Evolutionary conservation across 2,888 invertebrate species (phyloP).

Genomic region (Pseudococcus jackbeardsleyi): DNA sequence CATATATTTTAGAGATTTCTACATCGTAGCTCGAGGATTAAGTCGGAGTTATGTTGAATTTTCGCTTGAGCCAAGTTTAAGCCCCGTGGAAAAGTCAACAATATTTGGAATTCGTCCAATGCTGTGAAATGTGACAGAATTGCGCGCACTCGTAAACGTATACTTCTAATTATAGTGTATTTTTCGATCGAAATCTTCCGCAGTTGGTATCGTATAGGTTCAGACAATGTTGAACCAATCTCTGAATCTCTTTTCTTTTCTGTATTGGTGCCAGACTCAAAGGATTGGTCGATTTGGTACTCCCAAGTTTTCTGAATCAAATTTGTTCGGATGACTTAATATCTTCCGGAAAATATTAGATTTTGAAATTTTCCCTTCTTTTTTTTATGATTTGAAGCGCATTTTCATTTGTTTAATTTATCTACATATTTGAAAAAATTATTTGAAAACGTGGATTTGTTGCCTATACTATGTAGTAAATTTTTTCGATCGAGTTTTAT

Average conservation of each 20-base stretch:
- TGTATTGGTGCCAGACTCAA: too few species aligned
- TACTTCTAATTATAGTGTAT: constrained; percentile 33
- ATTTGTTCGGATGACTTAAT: too few species aligned
- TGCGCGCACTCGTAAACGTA: neutral
- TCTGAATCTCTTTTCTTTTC: neutral
- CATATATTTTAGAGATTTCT: constrained; percentile 34
- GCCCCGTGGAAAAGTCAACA: constrained; percentile 49
- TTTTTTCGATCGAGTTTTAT: too few species aligned
- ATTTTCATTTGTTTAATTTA: too few species aligned
- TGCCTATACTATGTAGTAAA: too few species aligned
- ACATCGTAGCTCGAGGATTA: constrained; percentile 9
- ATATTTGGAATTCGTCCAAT: constrained; percentile 12
- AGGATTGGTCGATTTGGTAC: too few species aligned
- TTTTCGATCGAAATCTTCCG: neutral
- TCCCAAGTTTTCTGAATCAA: too few species aligned
- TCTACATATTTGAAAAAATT: too few species aligned
- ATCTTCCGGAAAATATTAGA: too few species aligned
- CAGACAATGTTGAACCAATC: neutral
- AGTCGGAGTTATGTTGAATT: constrained; percentile 48
- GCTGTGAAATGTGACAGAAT: constrained; percentile 7
- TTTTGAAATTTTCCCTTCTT: too few species aligned
- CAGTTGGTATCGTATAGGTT: neutral
- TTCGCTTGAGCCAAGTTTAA: constrained; percentile 52
- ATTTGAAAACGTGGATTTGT: too few species aligned
- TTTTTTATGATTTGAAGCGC: too few species aligned